Evolutionary conservation across 1,140 invertebrate species (phyloP).

Genomic region (Drosophila nasuta): DNA sequence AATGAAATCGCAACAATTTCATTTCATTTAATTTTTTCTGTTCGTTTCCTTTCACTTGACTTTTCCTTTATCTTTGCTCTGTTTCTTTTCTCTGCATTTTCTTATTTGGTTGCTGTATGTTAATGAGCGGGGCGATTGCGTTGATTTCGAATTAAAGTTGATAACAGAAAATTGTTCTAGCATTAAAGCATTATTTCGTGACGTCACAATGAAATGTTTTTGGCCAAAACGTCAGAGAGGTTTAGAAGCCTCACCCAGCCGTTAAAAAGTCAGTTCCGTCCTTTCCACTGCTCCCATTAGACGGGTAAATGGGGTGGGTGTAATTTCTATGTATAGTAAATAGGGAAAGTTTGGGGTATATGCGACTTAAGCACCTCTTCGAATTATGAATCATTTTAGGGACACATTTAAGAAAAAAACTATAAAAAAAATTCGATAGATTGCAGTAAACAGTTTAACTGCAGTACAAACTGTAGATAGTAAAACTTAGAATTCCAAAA

Average conservation of each 20-base stretch:
- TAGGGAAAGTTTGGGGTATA: not conserved
- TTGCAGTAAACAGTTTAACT: no score
- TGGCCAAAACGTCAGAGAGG: not conserved
- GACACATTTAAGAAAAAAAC: no score
- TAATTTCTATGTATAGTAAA: not conserved
- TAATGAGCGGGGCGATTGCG: slow-evolving; percentile 46
- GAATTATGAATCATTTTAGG: no score
- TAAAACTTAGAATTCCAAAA: no score
- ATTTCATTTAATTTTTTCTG: slow-evolving; percentile 41
- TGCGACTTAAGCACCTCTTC: not conserved
- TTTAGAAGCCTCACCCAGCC: not conserved
- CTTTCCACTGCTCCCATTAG: not conserved
- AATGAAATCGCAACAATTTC: slow-evolving; percentile 73
- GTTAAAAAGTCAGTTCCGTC: slow-evolving; percentile 1
- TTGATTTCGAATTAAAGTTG: slow-evolving; percentile 20
- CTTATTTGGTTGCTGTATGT: slow-evolving; percentile 48
- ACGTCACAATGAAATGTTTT: slow-evolving; percentile 6
- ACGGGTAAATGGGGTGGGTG: not conserved
- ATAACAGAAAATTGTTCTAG: slow-evolving; percentile 19
- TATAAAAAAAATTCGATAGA: no score
- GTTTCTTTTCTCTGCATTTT: slow-evolving; percentile 31
- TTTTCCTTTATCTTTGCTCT: slow-evolving; percentile 28
- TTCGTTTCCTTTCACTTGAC: slow-evolving; percentile 41
- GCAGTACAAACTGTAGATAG: no score
- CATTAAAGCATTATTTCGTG: slow-evolving; percentile 24